Evolutionary conservation across 1,140 invertebrate species (phyloP), one percentile per base, ranked within the genome.

Genomic region (Hestina assimilis): DNA sequence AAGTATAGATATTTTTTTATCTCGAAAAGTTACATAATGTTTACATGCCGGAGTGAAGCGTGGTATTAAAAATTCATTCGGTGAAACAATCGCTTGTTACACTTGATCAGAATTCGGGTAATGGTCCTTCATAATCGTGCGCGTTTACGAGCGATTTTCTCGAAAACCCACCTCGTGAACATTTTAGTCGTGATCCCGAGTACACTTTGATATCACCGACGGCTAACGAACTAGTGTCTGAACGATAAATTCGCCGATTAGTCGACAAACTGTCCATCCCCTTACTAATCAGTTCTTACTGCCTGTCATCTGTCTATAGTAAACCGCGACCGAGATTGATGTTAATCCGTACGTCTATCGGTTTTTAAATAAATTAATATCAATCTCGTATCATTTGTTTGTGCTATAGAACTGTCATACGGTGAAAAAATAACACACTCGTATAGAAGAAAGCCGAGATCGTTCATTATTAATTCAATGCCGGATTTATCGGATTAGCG

Each of bases 181-280:
- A 68, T 70, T 75, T 61, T 57, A 70, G 79, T 81, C 81, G 78
- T 83, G 80, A 81, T 74, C 69, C 55, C 35, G 61, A 67, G 33
- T 4, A 73, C 52, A 68, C 74, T 84, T 83, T 81, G 82, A 81
- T 75, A 61, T 56, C 57, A 52, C 76, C 75, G 76, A 75, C 78
- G 47, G 68, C 72, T 74, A 80, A 79, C 75, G 63, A 77, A 80
- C 68, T 66, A 58, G 67, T 66, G 66, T 64, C 64, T 60, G 57
- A 68, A 57, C 68, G 75, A 77, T 81, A 75, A 73, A 74, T 71
- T 68, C 66, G 48, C 60, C 65, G 78, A 80, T 83, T 79, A 81
- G 70, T 78, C 59, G 70, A 74, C 72, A 72, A 72, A 75, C 66
- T 71, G 72, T 81, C 79, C 58, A 59, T 73, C 67, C 53, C 53